These are phyloP conservation scores for Heliothis subflexa DNA, from an alignment of 1,140 invertebrate species.

Conservation along the genomic window DNA sequence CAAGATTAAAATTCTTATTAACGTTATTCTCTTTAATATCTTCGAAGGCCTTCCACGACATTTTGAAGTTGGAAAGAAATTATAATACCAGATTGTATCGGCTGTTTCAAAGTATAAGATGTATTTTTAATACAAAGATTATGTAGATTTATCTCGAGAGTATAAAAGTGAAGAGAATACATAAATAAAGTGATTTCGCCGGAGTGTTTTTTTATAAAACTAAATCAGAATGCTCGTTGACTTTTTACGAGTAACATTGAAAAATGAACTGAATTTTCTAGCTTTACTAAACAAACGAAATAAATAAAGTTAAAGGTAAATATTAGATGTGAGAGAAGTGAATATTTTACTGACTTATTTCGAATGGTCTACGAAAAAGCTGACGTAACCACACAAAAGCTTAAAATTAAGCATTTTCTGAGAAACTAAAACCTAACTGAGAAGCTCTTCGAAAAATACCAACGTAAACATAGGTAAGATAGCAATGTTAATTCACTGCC, in stretches of 20 bases:
- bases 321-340: too few species aligned
- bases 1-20: conserved; percentile 16
- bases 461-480: not conserved
- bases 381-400: too few species aligned
- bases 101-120: conserved; percentile 20
- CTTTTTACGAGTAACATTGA: too few species aligned
- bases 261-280: too few species aligned
- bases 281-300: too few species aligned
- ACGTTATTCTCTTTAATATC: conserved; percentile 21
- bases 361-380: too few species aligned
- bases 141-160: conserved; percentile 26
- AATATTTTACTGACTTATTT: too few species aligned
- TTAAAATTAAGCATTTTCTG: too few species aligned
- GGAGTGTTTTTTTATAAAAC: not conserved
- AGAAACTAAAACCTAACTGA: too few species aligned
- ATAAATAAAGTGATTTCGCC: not conserved
- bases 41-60: not conserved
- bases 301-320: too few species aligned
- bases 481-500: not conserved
- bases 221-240: not conserved
- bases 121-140: conserved; percentile 37
- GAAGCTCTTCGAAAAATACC: not conserved
- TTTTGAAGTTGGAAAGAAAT: conserved; percentile 22
- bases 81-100: conserved; percentile 41
- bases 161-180: conserved; percentile 29